Percentiles rank a stretch among this genome's conserved stretches.
phyloP scores from a whole-genome alignment of 2,888 invertebrate species.

The Thymelicus sylvestris region DNA sequence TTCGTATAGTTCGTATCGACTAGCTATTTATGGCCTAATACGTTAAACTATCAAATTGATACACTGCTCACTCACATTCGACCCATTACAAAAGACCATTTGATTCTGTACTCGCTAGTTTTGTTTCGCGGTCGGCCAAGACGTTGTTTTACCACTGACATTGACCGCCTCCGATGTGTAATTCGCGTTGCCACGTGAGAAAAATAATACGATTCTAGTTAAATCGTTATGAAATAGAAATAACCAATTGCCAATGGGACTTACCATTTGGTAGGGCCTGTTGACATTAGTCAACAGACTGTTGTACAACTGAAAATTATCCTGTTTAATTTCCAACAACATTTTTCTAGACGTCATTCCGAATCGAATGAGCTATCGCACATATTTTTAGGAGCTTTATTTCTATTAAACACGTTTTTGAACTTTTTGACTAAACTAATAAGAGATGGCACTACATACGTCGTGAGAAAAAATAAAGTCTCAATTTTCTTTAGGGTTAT shows the following conservation, averaged over 20 bases:
- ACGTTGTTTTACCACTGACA: constrained; percentile 61
- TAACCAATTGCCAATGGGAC: constrained; percentile 9
- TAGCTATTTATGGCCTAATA: constrained; percentile 56
- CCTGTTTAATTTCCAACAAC: constrained; percentile 23
- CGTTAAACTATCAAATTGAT: constrained; percentile 48
- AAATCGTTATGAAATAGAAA: constrained; percentile 26
- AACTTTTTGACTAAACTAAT: no score
- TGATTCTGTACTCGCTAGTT: constrained; percentile 37
- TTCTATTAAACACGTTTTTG: no score
- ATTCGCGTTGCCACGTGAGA: constrained; percentile 27
- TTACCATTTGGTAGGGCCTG: neutral
- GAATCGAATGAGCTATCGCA: no score
- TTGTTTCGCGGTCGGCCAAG: constrained; percentile 43
- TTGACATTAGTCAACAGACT: constrained; percentile 20
- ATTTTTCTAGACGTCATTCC: no score
- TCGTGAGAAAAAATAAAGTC: no score
- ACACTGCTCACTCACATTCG: constrained; percentile 39
- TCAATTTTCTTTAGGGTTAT: no score
- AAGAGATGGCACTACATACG: no score
- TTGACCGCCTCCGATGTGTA: constrained; percentile 64
- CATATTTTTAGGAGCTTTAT: no score
- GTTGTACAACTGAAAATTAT: constrained; percentile 11
- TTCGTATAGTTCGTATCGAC: constrained; percentile 51
- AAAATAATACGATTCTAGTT: constrained; percentile 28
- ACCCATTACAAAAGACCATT: constrained; percentile 37